Base-by-base conservation (phyloP, 2,113 vertebrate species). In the Plecotus auritus region DNA sequence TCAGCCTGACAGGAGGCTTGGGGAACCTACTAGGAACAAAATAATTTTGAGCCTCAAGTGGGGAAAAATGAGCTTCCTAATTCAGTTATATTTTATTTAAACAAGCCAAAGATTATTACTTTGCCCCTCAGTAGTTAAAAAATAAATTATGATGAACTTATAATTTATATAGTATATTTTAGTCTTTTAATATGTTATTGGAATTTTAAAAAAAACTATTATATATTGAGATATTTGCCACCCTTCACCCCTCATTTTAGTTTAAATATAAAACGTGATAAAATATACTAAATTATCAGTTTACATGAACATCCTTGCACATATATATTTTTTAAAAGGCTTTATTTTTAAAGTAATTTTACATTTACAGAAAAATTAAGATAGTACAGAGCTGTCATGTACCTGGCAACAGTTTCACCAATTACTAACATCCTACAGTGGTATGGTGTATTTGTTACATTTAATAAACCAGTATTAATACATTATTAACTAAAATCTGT, bases 21-120 rank as follows among this genome's bases (percentile, higher is more conserved):
- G 13, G 13, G 97, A 97, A 95, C 97, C 91, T 82, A 95, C 14
- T 61, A 96, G 91, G 93, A 95, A 96, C 91, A 92, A 97, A 94
- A 95, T 95, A 94, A 74, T 96, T 97, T 97, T 96, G 97, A 96
- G 97, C 93, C 95, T 97, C 95, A 97, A 96, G 89, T 96, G 66
- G 85, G 77, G 88, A 93, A 97, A 95, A 97, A 94, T 26, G 40
- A 93, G 81, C 66, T 96, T 98, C 93, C 89, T 81, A 73, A 73
- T 77, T 80, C 88, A 81, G 59, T 95, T 95, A 0, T 26, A 9
- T 59, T 88, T 66, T 18, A 45, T 72, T 73, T 84, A 35, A 92
- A 89, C 51, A 72, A 74, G 49, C 11, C 23, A 88, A 85, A 88
- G 40, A 78, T 51, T 95, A 95, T 77, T 61, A 91, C 67, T 85